Conservation (phyloP, 2,888 invertebrate species). For the Crossocerus cetratus region DNA sequence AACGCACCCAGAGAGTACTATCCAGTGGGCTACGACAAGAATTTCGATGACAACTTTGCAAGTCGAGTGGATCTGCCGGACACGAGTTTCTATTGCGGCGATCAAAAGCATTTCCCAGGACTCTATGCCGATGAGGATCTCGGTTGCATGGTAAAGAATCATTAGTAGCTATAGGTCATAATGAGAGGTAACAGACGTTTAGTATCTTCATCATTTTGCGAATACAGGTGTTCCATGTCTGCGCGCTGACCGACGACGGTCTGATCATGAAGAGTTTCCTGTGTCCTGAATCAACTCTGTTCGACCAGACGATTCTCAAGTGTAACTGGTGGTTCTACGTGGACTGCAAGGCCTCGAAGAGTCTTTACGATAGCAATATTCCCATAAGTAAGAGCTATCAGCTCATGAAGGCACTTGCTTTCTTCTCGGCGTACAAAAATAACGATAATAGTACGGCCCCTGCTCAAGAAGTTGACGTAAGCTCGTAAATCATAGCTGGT, state of each 20-base stretch:
- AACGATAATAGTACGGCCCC: conserved; percentile 75
- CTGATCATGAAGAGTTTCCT: conserved; percentile 94
- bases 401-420: conserved; percentile 92
- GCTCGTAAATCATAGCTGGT: conserved; percentile 13
- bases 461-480: conserved; percentile 40
- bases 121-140: conserved; percentile 92
- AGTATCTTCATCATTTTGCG: neutral
- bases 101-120: conserved; percentile 94
- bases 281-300: conserved; percentile 93
- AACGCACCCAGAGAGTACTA: conserved; percentile 93
- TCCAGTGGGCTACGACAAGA: conserved; percentile 92
- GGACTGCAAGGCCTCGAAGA: conserved; percentile 89
- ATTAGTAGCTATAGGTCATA: neutral
- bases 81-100: conserved; percentile 90
- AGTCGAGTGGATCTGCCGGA: conserved; percentile 90
- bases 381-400: conserved; percentile 95
- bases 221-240: conserved; percentile 91
- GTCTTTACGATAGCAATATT: conserved; percentile 92
- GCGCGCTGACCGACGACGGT: conserved; percentile 92
- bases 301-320: conserved; percentile 93
- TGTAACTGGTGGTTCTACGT: conserved; percentile 98
- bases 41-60: conserved; percentile 92
- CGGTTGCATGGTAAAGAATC: conserved; percentile 89
- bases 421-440: conserved; percentile 91
- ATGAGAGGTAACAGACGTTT: neutral